Conservation (phyloP, 1,140 invertebrate genomes). For the Meloidogyne hapla region DNA sequence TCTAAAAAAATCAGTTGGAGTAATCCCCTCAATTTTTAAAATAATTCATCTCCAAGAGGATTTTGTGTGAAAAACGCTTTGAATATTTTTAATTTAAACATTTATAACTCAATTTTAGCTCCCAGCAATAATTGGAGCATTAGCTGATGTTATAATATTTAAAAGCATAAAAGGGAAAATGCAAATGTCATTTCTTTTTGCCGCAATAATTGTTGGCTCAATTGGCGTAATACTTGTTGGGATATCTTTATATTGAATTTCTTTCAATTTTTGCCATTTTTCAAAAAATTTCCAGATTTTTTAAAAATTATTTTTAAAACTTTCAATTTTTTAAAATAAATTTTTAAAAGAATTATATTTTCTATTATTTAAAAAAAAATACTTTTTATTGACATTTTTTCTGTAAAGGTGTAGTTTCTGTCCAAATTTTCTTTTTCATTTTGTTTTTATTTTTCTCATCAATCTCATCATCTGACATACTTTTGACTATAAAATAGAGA, state of each 20-base stretch:
- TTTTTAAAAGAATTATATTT: no score
- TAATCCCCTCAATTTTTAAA: no score
- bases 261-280: neutral
- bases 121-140: constrained; percentile 56
- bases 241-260: constrained; percentile 25
- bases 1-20: no score
- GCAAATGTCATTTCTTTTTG: neutral
- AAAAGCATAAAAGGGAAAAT: constrained; percentile 38
- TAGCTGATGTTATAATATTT: constrained; percentile 50
- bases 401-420: no score
- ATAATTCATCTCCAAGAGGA: no score
- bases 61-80: no score
- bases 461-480: constrained; percentile 41
- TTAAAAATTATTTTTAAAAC: no score
- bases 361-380: no score
- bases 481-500: constrained; percentile 66
- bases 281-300: no score
- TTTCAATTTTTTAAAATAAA: no score
- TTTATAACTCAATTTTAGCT: constrained; percentile 32
- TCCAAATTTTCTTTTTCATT: neutral
- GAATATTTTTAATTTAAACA: neutral
- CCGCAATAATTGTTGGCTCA: constrained; percentile 11
- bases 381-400: no score
- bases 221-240: constrained; percentile 40
- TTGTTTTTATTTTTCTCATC: neutral